Percentiles rank a stretch among this genome's conserved stretches.
phyloP scores from a whole-genome alignment of 2,797 vertebrate genomes.

The Muscicapa striata region DNA sequence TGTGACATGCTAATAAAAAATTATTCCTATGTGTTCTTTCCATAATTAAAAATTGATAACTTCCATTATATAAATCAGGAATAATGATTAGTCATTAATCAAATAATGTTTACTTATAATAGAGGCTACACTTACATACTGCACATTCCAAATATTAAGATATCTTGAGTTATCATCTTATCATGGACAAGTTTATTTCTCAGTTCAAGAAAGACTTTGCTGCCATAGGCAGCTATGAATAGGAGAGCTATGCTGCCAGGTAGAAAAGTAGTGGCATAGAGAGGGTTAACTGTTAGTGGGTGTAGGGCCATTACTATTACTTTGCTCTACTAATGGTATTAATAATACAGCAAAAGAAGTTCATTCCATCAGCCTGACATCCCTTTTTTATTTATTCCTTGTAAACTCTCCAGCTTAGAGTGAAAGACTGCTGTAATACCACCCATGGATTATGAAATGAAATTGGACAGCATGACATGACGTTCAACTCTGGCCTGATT shows the following conservation, averaged over 20 bases:
- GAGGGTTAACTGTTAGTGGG: accelerated
- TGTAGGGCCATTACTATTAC: neutral
- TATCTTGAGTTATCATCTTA: neutral
- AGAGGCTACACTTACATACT: neutral
- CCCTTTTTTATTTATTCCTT: neutral
- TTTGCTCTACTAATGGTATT: neutral
- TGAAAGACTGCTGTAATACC: neutral
- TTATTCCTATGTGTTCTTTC: neutral
- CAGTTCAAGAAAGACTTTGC: neutral
- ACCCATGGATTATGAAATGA: neutral
- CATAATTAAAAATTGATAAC: neutral
- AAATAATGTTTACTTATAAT: neutral
- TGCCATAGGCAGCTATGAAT: neutral
- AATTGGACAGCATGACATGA: neutral
- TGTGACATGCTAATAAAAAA: neutral
- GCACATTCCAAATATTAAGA: neutral
- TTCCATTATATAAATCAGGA: neutral
- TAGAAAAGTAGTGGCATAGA: neutral
- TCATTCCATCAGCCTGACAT: neutral
- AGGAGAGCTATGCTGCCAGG: neutral
- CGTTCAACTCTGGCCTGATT: neutral
- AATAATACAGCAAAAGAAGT: neutral
- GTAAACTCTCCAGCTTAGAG: neutral
- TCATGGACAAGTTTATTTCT: neutral
- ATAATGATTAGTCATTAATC: neutral